Conservation (phyloP, 2,888 invertebrate genomes). For the Ceratothoa steindachneri region DNA sequence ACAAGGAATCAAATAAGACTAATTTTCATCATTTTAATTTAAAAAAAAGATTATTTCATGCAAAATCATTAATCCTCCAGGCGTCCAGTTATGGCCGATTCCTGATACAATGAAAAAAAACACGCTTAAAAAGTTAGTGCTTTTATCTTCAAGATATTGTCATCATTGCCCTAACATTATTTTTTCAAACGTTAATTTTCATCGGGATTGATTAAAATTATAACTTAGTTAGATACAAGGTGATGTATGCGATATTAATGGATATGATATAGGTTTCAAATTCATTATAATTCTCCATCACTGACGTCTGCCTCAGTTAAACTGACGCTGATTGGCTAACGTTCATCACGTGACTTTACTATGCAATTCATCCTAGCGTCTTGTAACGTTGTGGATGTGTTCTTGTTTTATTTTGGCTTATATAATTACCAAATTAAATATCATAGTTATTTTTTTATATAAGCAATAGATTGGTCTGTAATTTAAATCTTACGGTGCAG, state of each 20-base stretch:
- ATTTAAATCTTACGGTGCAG: no score
- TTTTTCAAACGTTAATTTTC: no score
- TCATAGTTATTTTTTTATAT: background rate
- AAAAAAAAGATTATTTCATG: background rate
- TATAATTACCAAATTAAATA: background rate
- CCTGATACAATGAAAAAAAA: background rate
- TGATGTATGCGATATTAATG: conserved; percentile 8
- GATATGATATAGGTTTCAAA: background rate
- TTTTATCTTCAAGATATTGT: background rate
- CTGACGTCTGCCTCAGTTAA: conserved; percentile 1
- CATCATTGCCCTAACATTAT: background rate
- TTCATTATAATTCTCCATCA: conserved; percentile 7
- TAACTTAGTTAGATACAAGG: background rate
- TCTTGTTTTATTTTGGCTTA: background rate
- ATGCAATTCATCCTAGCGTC: background rate
- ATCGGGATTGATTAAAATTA: background rate
- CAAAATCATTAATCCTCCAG: background rate
- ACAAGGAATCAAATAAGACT: background rate
- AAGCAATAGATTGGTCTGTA: no score
- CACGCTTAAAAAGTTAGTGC: background rate
- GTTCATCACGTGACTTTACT: background rate
- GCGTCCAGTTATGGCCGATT: background rate
- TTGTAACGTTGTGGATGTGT: background rate
- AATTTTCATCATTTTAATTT: background rate
- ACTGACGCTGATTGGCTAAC: conserved; percentile 9